Conservation (phyloP, 2,113 vertebrate genomes). For the Eubucco bourcierii region DNA sequence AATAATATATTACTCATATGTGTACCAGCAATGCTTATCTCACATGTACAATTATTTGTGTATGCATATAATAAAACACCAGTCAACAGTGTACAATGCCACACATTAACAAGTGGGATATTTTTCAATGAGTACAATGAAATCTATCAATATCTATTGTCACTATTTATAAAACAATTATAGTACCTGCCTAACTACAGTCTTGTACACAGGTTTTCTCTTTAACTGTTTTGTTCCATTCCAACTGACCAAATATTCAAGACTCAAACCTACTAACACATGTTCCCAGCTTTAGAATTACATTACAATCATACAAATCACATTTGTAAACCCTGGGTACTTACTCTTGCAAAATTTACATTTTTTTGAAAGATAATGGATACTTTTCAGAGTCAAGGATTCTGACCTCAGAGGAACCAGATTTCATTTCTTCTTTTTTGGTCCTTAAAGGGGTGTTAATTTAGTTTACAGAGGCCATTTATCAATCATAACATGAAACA, state of each 20-base stretch:
- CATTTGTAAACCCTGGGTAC: neutral
- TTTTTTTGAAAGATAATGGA: neutral
- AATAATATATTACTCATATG: neutral
- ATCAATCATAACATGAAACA: neutral
- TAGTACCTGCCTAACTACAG: neutral
- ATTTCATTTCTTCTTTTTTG: neutral
- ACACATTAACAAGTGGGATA: neutral
- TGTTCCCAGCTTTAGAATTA: neutral
- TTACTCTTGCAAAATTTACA: neutral
- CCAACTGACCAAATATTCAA: neutral
- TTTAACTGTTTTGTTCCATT: neutral
- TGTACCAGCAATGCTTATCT: neutral
- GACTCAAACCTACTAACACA: neutral
- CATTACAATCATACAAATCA: neutral
- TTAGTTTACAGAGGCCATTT: neutral
- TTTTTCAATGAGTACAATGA: neutral
- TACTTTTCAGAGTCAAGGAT: neutral
- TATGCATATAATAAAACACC: neutral
- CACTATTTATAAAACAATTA: neutral
- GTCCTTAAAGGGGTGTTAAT: neutral
- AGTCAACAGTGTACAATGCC: fast-evolving
- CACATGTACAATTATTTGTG: neutral
- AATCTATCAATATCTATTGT: neutral
- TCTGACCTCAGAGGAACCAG: neutral
- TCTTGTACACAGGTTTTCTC: neutral